Evolutionary conservation across 1,140 invertebrate species (phyloP), one percentile per base, ranked within the genome.

Genomic region (Drosophila repletoides): DNA sequence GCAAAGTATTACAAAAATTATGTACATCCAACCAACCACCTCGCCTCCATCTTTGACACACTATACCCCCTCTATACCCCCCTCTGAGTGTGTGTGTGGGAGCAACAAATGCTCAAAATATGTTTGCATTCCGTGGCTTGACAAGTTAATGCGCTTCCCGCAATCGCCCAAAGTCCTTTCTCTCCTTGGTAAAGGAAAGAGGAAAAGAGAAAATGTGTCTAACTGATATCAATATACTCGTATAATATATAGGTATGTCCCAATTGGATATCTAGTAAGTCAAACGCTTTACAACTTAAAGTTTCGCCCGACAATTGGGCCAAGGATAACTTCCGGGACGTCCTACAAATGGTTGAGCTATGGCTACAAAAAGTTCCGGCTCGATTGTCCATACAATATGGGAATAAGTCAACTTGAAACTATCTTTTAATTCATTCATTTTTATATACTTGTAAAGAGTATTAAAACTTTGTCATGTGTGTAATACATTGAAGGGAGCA

Each of bases 61-160:
- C 6, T 12, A 26, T n/a, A 29, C 41, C 40, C 40, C 43, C 15
- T 51, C 33, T 64, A 3, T 46, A 6, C 41, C 6, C 45, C 4
- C 45, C 7, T 48, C 24, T 59, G 40, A 49, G 24, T 64, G 43
- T 65, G 43, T 59, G 17, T 58, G 49, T 65, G 61, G 29, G 33
- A 34, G 43, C 33, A 53, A 63, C 72, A 88, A 88, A 89, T 87
- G 74, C 61, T 69, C 61, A 73, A 89, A 89, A 89, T 89, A 89
- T 89, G 87, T 89, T 89, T 81, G 70, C 68, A 76, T 89, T 87
- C 76, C 40, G 80, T 56, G 72, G 72, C 70, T 88, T 89, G 87
- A 89, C 87, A 89, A 87, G 75, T 89, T 87, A 89, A 89, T 89
- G 87, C 87, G 71, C 66, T 70, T 14, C 34, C 43, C 22, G 51